Evolutionary conservation across 2,797 vertebrate genomes (phyloP).

Genomic region (Tiaroga cobitis): DNA sequence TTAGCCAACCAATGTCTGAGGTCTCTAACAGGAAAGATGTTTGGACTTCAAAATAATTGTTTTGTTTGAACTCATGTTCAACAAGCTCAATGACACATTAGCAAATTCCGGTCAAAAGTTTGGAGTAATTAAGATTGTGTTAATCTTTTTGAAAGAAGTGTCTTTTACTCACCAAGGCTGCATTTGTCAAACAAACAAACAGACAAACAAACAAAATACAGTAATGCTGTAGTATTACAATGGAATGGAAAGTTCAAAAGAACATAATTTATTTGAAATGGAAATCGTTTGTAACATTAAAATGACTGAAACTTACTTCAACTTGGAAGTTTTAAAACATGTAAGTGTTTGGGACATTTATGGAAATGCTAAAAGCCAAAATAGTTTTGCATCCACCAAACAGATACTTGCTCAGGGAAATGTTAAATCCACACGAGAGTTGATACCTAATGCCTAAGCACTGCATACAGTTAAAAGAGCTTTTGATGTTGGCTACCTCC

Average conservation of each 20-base stretch:
- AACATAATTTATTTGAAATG: background rate
- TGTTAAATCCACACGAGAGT: conserved; percentile 39
- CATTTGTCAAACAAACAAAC: background rate
- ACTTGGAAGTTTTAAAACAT: conserved; percentile 26
- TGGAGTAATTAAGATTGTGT: background rate
- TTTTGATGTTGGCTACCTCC: conserved; percentile 36
- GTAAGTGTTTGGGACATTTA: conserved; percentile 26
- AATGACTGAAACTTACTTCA: background rate
- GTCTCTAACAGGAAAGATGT: conserved; percentile 12
- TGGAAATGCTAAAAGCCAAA: conserved; percentile 11
- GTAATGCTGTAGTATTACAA: background rate
- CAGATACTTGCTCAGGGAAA: conserved; percentile 18
- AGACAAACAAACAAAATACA: no score
- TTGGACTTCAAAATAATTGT: conserved; percentile 7
- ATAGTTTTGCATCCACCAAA: conserved; percentile 31
- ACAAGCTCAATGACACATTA: conserved; percentile 3
- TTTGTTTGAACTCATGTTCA: conserved; percentile 11
- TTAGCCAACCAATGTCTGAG: conserved; percentile 33
- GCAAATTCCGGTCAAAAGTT: background rate
- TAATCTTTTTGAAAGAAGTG: background rate
- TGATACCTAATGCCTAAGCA: conserved; percentile 33
- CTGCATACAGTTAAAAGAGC: conserved; percentile 35
- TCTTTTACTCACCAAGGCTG: background rate
- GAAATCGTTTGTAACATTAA: background rate
- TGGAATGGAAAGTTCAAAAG: background rate